Base-by-base conservation (phyloP, 2,113 vertebrate species). In the Phylloscopus trochiloides region DNA sequence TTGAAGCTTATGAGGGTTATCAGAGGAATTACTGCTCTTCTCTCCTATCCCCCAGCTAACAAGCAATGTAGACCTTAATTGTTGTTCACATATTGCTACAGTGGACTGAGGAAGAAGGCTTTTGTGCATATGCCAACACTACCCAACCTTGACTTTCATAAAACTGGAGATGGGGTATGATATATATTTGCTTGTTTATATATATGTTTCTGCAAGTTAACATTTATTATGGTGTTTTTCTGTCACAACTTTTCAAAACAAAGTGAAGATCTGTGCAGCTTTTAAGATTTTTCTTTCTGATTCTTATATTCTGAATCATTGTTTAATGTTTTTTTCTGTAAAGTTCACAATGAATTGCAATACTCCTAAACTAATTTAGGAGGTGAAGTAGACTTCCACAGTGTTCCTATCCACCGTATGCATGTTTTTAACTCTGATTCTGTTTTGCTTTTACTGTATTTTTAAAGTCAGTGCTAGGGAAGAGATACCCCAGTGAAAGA, bases 121-220 rank as follows among this genome's bases (percentile, higher is more conserved):
- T 99, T 99, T 95, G 99, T 99, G 95, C 99, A 99, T 94, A 99
- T 99, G 98, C 99, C 99, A 40, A 99, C 99, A 88, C 98, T 99
- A 96, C 99, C 99, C 84, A 98, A 98, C 92, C 98, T 99, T 97
- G 99, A 99, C 89, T 98, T 99, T 90, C 99, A 99, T 94, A 99
- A 99, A 98, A 98, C 98, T 95, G 98, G 98, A 95, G 99, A 99
- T 89, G 99, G 98, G 98, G 99, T 99, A 98, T 98, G 96, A 59
- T 71, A 85, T 16, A 18, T 88, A 36, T 45, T 91, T 94, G 24
- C 20, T 84, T 91, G 16, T 77, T 75, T 72, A 16, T 34, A 17
- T 66, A 12, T 57, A 12, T 59, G 32, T 81, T 92, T 82, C 25
- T 89, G 34, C 47, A 94, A 81, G 47, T 86, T 82, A 81, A 84